A percentile compares a stretch with the other conserved stretches of the same genome.
Conservation (phyloP, 2,888 invertebrate genomes). For the Periphyllus acericola region DNA sequence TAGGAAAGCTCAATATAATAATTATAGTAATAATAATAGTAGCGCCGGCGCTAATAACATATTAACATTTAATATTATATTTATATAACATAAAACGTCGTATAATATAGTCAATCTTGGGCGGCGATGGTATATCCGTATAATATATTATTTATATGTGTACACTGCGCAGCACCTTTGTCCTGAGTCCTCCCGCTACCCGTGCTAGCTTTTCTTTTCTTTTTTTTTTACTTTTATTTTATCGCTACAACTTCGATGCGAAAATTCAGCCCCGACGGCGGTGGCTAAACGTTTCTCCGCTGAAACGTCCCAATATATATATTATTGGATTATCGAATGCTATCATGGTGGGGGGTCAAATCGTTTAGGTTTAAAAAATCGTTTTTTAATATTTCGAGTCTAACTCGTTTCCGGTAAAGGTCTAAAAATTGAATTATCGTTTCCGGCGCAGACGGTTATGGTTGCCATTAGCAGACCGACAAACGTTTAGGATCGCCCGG, state of each 20-base stretch:
- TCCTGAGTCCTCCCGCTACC: background rate
- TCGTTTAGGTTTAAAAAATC: constrained; percentile 49
- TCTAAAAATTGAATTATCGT: constrained; percentile 59
- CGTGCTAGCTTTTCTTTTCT: background rate
- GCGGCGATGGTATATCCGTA: background rate
- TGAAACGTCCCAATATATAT: background rate
- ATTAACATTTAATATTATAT: too few species aligned
- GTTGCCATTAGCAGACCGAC: constrained; percentile 56
- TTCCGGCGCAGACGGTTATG: constrained; percentile 50
- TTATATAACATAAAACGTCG: background rate
- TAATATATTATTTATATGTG: background rate
- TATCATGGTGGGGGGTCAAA: constrained; percentile 42
- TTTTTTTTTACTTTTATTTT: constrained; percentile 5
- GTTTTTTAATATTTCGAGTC: constrained; percentile 58
- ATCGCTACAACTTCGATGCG: too few species aligned
- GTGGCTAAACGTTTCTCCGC: background rate
- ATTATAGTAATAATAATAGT: too few species aligned
- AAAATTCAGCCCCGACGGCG: background rate
- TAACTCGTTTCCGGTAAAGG: constrained; percentile 54
- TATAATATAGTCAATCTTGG: background rate
- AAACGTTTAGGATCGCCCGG: constrained; percentile 45
- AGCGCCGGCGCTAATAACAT: too few species aligned
- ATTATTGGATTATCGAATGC: constrained; percentile 16
- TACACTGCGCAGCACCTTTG: background rate
- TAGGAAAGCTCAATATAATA: too few species aligned